Conservation (phyloP, 2,888 invertebrate species). For the Tridacna crocea region DNA sequence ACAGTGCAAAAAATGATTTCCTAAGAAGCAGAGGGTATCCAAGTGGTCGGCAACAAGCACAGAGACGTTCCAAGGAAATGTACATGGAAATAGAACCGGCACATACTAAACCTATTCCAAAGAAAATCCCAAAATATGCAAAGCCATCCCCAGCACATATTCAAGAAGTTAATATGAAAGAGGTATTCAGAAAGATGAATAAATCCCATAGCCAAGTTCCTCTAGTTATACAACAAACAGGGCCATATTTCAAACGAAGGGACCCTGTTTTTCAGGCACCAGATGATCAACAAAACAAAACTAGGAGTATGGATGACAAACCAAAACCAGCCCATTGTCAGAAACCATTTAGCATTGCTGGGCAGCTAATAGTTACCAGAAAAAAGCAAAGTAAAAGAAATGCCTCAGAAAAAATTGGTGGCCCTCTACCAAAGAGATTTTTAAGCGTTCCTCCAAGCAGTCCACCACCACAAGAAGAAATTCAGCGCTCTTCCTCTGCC, state of each 20-base stretch:
- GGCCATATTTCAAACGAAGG: conserved; percentile 41
- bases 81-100: conserved; percentile 43
- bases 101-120: conserved; percentile 36
- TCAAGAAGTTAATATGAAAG: conserved; percentile 32
- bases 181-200: conserved; percentile 48
- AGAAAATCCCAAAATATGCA: conserved; percentile 32
- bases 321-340: conserved; percentile 62
- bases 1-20: not conserved
- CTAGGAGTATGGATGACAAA: not conserved
- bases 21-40: not conserved
- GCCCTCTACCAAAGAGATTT: conserved; percentile 8
- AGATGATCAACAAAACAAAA: not conserved
- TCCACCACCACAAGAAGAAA: conserved; percentile 7
- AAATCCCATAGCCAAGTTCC: conserved; percentile 31
- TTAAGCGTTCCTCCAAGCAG: conserved; percentile 7
- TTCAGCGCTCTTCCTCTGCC: conserved; percentile 1
- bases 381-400: conserved; percentile 13
- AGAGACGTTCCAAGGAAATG: conserved; percentile 9
- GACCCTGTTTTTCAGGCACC: conserved; percentile 27
- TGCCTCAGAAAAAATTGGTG: not conserved
- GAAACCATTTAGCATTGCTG: conserved; percentile 67
- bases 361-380: conserved; percentile 62
- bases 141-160: conserved; percentile 55
- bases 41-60: not conserved
- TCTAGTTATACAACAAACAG: conserved; percentile 34